A percentile compares a stretch with the other conserved stretches of the same genome.
Evolutionary conservation across 2,797 vertebrate species (phyloP).

Genomic region (Sebastes vulpes): DNA sequence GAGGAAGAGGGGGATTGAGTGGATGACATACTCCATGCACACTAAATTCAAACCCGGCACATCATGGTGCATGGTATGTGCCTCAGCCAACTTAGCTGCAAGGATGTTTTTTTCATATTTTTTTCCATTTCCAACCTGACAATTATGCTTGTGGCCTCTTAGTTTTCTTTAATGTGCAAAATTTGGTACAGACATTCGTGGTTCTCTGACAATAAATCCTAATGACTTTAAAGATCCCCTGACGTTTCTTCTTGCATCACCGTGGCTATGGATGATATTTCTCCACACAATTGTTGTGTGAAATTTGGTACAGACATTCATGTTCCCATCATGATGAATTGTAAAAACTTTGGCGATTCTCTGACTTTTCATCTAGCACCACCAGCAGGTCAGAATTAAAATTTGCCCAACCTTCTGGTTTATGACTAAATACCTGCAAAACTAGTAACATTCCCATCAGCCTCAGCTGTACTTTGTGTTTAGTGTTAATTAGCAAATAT

Average conservation of each 20-base stretch:
- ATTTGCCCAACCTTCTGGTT: not conserved
- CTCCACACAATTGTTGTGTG: not conserved
- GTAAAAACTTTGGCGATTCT: not conserved
- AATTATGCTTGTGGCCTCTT: not conserved
- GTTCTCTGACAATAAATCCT: not conserved
- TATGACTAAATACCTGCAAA: not conserved
- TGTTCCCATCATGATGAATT: not conserved
- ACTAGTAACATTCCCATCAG: too few species aligned
- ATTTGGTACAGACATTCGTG: not conserved
- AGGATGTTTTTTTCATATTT: not conserved
- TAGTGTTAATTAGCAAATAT: too few species aligned
- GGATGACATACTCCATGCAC: conserved; percentile 9
- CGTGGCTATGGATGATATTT: not conserved
- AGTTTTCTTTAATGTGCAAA: not conserved
- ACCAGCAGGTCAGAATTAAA: not conserved
- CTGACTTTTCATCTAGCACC: not conserved
- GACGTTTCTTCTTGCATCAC: not conserved
- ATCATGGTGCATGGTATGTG: not conserved
- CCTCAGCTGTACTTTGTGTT: too few species aligned
- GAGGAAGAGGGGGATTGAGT: not conserved
- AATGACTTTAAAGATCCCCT: not conserved
- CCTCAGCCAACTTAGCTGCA: not conserved
- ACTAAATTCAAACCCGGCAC: conserved; percentile 18
- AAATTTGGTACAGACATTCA: not conserved
- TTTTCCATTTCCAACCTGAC: not conserved